phyloP scores from a whole-genome alignment of 2,797 vertebrate genomes.

The Rhadinocentrus ornatus region DNA sequence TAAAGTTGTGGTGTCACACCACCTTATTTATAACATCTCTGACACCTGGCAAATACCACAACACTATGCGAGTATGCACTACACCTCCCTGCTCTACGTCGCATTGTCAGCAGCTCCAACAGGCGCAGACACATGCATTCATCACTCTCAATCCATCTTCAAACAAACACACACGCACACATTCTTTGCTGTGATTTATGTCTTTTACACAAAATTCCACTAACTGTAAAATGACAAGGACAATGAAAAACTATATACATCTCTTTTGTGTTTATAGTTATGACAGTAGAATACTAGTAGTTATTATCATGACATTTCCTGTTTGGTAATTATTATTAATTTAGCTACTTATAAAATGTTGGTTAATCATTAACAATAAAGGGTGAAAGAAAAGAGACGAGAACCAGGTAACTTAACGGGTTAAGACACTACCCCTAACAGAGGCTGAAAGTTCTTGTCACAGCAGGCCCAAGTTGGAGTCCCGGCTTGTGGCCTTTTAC shows the following conservation, averaged over 20 bases:
- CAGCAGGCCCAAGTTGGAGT: neutral
- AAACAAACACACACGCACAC: conserved; percentile 18
- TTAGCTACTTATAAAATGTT: neutral
- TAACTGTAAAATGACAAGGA: neutral
- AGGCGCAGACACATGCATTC: conserved; percentile 39
- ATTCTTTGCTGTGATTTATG: conserved; percentile 25
- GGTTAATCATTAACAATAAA: neutral
- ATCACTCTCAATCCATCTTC: conserved; percentile 40
- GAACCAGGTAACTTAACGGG: neutral
- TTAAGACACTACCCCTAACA: neutral
- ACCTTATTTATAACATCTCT: conserved; percentile 72
- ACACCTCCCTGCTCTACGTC: conserved; percentile 22
- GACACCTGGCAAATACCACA: conserved; percentile 80
- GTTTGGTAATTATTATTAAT: neutral
- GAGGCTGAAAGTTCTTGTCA: neutral
- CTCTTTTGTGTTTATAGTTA: neutral
- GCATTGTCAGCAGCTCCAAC: conserved; percentile 35
- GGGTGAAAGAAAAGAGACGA: neutral
- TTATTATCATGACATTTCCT: neutral
- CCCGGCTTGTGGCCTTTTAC: neutral
- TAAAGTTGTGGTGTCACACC: conserved; percentile 46
- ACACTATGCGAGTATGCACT: conserved; percentile 69
- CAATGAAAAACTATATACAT: neutral
- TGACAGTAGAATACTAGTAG: neutral
- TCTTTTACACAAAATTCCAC: conserved; percentile 2